phyloP scores from a whole-genome alignment of 2,113 vertebrate species.

The Promerops cafer region DNA sequence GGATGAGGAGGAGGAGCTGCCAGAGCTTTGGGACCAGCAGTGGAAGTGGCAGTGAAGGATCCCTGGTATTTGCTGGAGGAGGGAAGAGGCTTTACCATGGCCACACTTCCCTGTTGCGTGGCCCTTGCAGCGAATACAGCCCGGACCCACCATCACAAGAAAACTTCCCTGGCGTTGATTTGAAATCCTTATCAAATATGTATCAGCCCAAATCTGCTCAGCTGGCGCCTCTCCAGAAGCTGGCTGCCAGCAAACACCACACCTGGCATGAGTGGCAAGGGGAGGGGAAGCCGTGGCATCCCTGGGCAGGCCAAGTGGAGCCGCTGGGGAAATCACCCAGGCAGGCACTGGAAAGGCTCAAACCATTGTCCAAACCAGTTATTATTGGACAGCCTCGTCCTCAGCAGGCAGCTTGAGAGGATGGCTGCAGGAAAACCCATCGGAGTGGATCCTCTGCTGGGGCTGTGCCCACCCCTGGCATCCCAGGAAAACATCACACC shows the following conservation, averaged over 20 bases:
- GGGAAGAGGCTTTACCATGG: neutral
- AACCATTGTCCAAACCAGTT: neutral
- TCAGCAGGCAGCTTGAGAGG: neutral
- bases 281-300: neutral
- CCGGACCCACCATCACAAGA: rapidly evolving
- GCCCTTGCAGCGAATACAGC: neutral
- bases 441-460: rapidly evolving
- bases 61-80: neutral
- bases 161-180: neutral
- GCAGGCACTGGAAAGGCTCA: neutral
- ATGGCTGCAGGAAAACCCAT: neutral
- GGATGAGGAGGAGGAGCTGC: neutral
- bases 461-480: neutral
- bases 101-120: neutral
- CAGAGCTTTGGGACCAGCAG: neutral
- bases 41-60: neutral
- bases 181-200: neutral
- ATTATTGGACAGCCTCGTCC: neutral
- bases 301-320: neutral
- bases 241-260: neutral
- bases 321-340: neutral
- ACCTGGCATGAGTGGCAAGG: neutral
- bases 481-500: neutral
- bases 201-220: neutral
- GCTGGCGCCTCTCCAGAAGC: neutral